Evolutionary conservation across 1,140 invertebrate species (phyloP).

Genomic region (Zaprionus africanus): DNA sequence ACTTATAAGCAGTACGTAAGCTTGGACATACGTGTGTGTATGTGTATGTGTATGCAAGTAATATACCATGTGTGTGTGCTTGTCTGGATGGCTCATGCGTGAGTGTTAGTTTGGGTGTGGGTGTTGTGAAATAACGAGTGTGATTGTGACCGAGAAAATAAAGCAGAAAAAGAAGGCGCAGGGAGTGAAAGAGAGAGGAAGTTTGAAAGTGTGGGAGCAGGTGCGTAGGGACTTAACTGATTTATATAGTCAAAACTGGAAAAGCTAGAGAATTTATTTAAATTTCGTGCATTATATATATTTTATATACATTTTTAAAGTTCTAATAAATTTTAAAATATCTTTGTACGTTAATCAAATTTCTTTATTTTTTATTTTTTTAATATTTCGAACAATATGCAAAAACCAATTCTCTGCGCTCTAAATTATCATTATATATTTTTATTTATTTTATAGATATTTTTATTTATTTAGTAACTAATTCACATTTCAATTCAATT

Average conservation of each 20-base stretch:
- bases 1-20: not conserved
- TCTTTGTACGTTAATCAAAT: not conserved
- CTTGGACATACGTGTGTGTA: not conserved
- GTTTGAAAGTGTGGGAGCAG: conserved; percentile 35
- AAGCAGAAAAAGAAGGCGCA: not conserved
- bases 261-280: not conserved
- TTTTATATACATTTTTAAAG: not conserved
- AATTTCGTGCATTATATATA: not conserved
- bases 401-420: too few species aligned
- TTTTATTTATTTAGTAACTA: too few species aligned
- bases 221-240: conserved; percentile 39
- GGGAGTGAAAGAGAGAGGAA: not conserved
- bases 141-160: conserved; percentile 7
- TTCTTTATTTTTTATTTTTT: too few species aligned
- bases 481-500: too few species aligned
- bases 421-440: too few species aligned
- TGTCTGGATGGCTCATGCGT: conserved; percentile 7
- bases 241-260: not conserved
- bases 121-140: conserved; percentile 49
- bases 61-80: not conserved
- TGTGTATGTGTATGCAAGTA: not conserved
- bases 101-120: conserved; percentile 34
- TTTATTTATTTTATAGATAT: too few species aligned
- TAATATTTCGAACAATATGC: too few species aligned
- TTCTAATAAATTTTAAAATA: not conserved